phyloP scores from a whole-genome alignment of 1,140 invertebrate species.

The Dendroctonus ponderosae region DNA sequence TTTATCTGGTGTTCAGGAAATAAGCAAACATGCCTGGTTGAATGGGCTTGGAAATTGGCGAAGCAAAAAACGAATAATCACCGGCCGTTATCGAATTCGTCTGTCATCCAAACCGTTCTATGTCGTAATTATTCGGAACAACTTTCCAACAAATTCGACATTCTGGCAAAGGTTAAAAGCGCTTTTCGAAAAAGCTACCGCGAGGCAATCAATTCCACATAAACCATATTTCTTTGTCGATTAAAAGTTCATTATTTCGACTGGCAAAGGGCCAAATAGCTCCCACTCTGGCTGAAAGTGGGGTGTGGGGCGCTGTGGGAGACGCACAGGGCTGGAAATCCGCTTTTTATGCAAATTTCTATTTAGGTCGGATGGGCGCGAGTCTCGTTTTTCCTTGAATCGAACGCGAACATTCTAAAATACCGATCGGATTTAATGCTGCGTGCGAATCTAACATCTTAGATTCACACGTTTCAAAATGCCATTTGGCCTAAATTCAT shows the following conservation, averaged over 20 bases:
- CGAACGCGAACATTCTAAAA: no score
- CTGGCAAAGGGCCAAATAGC: slow-evolving; percentile 32
- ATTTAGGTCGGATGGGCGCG: slow-evolving; percentile 11
- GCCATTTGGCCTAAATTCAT: no score
- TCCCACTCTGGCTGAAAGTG: slow-evolving; percentile 2
- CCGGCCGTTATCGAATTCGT: neutral
- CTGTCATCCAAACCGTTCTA: slow-evolving; percentile 9
- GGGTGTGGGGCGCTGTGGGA: neutral
- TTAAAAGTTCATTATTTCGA: slow-evolving; percentile 36
- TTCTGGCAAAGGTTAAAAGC: slow-evolving; percentile 12
- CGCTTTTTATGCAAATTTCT: slow-evolving; percentile 29
- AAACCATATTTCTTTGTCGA: slow-evolving; percentile 33
- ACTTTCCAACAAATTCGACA: slow-evolving; percentile 1
- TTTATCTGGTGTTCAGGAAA: no score
- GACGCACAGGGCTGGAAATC: neutral
- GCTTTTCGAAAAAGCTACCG: slow-evolving; percentile 14
- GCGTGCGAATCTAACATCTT: no score
- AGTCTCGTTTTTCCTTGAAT: neutral
- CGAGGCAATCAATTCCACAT: slow-evolving; percentile 26
- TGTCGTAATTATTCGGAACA: slow-evolving; percentile 22
- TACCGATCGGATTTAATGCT: no score
- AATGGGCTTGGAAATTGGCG: no score
- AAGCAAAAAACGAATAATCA: no score
- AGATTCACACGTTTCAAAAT: no score
- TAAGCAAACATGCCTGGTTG: no score